These are phyloP conservation scores for Varecia variegata DNA, from an alignment of 2,797 vertebrate genomes.

Conservation along the genomic window DNA sequence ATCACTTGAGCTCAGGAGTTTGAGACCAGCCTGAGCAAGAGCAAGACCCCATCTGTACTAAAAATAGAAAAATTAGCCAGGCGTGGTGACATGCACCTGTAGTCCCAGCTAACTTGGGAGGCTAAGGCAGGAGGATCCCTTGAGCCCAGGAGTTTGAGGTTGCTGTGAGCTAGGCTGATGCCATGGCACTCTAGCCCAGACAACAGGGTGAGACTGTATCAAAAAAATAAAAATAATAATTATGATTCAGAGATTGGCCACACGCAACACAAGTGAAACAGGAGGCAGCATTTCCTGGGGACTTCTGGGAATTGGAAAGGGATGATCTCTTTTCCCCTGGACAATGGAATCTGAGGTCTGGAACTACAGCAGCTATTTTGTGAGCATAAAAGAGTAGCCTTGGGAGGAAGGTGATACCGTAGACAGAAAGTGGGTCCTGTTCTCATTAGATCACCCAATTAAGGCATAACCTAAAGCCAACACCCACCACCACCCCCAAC, in stretches of 20 bases:
- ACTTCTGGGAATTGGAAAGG: not conserved
- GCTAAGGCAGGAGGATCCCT: no score
- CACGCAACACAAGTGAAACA: not conserved
- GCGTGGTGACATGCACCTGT: no score
- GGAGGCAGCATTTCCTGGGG: not conserved
- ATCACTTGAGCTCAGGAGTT: no score
- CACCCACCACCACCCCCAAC: not conserved
- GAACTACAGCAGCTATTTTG: not conserved
- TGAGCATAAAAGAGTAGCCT: not conserved
- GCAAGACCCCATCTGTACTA: no score
- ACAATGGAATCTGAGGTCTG: not conserved
- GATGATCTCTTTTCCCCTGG: not conserved
- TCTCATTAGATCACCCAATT: not conserved
- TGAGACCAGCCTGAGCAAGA: no score
- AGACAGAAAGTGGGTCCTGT: not conserved
- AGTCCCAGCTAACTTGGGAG: no score
- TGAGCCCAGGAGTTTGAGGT: no score
- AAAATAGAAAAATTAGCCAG: no score
- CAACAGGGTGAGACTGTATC: no score
- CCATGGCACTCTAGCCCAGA: no score
- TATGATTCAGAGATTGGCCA: not conserved
- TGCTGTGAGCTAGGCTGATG: no score
- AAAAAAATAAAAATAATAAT: not conserved
- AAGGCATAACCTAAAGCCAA: not conserved
- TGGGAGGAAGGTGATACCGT: not conserved